Percentiles rank a stretch among this genome's conserved stretches.
Conservation (phyloP, 2,113 vertebrate species). For the Microtus oregoni region DNA sequence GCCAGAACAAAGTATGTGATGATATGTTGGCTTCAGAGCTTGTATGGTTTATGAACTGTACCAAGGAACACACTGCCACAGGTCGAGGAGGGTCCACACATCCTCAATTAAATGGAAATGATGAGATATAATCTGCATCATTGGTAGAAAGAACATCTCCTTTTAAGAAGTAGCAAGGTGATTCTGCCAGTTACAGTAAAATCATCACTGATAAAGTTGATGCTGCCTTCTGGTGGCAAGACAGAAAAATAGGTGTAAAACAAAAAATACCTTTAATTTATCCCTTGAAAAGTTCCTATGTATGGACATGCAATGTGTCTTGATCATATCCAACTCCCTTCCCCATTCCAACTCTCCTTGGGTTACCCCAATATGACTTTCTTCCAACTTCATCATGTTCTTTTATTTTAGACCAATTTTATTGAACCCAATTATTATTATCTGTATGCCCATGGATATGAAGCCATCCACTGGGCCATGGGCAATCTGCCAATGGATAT, state of each 20-base stretch:
- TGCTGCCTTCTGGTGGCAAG: slow-evolving; percentile 59
- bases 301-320: not conserved
- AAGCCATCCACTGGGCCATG: not conserved
- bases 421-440: not conserved
- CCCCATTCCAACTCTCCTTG: not conserved
- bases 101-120: not conserved
- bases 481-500: not conserved
- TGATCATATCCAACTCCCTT: not conserved
- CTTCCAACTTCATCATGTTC: not conserved
- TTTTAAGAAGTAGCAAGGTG: not conserved
- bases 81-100: not conserved
- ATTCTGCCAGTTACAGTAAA: not conserved
- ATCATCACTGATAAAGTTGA: not conserved
- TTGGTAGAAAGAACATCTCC: not conserved
- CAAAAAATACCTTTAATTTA: not conserved
- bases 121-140: not conserved
- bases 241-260: not conserved
- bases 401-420: not conserved
- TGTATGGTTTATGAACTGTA: not conserved
- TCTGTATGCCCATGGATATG: not conserved
- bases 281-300: not conserved
- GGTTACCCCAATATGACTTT: not conserved
- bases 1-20: not conserved
- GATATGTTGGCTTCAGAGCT: not conserved
- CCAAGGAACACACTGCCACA: not conserved